Conservation (phyloP, 2,888 invertebrate species). For the Noctua fimbriata region DNA sequence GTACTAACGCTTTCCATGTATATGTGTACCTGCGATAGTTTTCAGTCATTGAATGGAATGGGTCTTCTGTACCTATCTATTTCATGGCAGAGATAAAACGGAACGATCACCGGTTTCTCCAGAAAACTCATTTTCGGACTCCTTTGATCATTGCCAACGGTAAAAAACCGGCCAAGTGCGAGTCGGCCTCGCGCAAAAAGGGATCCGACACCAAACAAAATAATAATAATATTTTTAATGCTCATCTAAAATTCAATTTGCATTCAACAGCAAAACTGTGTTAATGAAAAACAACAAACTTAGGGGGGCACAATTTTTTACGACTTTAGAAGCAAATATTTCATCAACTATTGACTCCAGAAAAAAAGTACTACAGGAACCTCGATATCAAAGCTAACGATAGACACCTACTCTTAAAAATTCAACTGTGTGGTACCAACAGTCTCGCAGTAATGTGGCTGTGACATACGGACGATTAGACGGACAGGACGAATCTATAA, state of each 20-base stretch:
- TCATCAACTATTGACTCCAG: not conserved
- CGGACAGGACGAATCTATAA: not conserved
- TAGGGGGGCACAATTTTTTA: too few relatives aligned
- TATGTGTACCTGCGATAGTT: not conserved
- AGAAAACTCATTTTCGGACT: slow-evolving; percentile 76
- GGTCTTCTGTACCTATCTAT: slow-evolving; percentile 4
- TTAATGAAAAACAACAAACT: too few relatives aligned
- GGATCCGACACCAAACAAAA: not conserved
- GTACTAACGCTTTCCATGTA: not conserved
- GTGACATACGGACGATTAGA: not conserved
- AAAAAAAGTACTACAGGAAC: not conserved
- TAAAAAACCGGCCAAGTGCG: slow-evolving; percentile 54
- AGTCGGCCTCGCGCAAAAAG: not conserved
- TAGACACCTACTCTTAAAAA: too few relatives aligned
- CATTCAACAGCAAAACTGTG: not conserved
- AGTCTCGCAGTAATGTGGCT: not conserved
- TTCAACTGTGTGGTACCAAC: not conserved
- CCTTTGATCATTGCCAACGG: slow-evolving; percentile 75
- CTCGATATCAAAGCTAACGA: too few relatives aligned
- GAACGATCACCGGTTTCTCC: slow-evolving; percentile 59
- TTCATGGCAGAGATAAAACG: slow-evolving; percentile 63
- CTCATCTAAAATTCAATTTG: not conserved
- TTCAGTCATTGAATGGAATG: not conserved
- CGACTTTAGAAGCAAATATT: not conserved
- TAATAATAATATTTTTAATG: not conserved